These are phyloP conservation scores for Phataginus tricuspis DNA, from an alignment of 2,797 vertebrate genomes.

Conservation along the genomic window DNA sequence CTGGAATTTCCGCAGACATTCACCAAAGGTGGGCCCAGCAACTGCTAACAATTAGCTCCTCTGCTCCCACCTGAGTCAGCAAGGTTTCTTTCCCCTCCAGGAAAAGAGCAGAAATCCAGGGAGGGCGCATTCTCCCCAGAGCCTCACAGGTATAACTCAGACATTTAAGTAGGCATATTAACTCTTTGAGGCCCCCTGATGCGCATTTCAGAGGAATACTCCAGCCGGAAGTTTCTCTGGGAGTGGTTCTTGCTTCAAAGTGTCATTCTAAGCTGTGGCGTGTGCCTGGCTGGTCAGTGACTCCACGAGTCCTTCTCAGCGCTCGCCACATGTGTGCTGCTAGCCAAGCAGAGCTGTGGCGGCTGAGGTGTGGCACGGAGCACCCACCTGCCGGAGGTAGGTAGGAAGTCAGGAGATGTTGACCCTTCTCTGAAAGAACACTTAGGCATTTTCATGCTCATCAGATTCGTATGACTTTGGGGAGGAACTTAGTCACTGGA, in stretches of 20 bases:
- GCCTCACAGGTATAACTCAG: neutral
- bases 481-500: neutral
- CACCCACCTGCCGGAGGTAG: neutral
- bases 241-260: neutral
- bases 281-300: neutral
- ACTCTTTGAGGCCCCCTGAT: neutral
- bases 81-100: slow-evolving; percentile 33
- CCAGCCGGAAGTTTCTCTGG: neutral
- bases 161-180: neutral
- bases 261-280: neutral
- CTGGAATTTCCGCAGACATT: neutral
- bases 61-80: neutral
- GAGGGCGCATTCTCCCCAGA: neutral
- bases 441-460: neutral
- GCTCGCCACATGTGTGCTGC: neutral
- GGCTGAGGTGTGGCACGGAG: neutral
- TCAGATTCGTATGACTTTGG: neutral
- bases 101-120: slow-evolving; percentile 33
- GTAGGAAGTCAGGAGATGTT: neutral
- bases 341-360: neutral
- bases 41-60: neutral
- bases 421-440: neutral
- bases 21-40: neutral
- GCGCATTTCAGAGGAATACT: neutral
- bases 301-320: neutral